Conservation (phyloP, 1,140 invertebrate genomes). For the Dendroctonus ponderosae region DNA sequence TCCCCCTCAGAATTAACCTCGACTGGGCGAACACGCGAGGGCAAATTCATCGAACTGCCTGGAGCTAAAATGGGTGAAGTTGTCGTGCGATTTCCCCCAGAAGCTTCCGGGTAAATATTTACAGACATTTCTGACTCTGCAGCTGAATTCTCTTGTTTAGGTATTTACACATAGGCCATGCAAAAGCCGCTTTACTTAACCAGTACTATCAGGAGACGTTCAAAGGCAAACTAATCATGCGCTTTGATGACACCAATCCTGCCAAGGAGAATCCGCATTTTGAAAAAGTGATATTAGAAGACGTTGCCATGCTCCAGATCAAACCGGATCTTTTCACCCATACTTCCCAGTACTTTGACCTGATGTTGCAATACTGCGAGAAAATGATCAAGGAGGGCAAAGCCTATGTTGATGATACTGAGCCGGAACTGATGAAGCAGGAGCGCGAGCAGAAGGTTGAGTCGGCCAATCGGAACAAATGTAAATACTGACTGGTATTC, state of each 20-base stretch:
- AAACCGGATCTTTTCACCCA: constrained; percentile 92
- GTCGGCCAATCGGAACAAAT: constrained; percentile 82
- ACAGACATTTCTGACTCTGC: neutral
- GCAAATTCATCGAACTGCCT: constrained; percentile 95
- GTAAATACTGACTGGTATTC: constrained; percentile 54
- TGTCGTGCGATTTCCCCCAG: constrained; percentile 94
- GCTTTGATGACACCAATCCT: constrained; percentile 99
- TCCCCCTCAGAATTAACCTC: neutral
- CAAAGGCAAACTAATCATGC: constrained; percentile 94
- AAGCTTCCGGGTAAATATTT: constrained; percentile 82
- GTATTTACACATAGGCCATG: constrained; percentile 98
- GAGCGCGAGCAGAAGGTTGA: constrained; percentile 88
- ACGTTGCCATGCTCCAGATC: constrained; percentile 87
- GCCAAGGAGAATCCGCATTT: constrained; percentile 99
- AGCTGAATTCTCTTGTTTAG: constrained; percentile 23
- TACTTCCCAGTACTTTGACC: constrained; percentile 96
- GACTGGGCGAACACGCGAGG: constrained; percentile 71
- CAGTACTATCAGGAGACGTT: constrained; percentile 95
- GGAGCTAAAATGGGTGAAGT: constrained; percentile 96
- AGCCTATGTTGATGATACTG: constrained; percentile 97
- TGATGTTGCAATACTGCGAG: constrained; percentile 86
- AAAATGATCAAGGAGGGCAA: constrained; percentile 82
- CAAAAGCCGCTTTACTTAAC: constrained; percentile 97
- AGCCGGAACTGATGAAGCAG: constrained; percentile 90
- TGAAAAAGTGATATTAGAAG: constrained; percentile 96